Evolutionary conservation across 2,113 vertebrate species (phyloP).

Genomic region (Platysternon megacephalum): DNA sequence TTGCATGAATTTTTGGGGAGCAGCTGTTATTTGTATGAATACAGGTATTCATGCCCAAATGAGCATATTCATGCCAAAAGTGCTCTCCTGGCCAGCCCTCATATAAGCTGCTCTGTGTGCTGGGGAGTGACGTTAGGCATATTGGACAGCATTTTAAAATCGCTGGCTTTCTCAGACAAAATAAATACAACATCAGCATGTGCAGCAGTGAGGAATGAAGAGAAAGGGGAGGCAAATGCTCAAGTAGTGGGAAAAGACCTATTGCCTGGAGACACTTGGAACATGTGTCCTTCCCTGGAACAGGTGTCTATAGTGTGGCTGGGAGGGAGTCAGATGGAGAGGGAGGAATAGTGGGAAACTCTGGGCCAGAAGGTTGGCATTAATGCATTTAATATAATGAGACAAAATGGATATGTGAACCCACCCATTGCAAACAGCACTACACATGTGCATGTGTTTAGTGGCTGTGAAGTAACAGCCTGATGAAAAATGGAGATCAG

Average conservation of each 20-base stretch:
- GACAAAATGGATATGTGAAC: neutral
- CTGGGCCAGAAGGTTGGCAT: neutral
- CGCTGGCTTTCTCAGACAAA: neutral
- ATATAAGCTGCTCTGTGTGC: neutral
- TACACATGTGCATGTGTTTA: slow-evolving; percentile 33
- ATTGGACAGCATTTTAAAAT: neutral
- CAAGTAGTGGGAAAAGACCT: neutral
- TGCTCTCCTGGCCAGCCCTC: neutral
- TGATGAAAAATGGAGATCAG: slow-evolving; percentile 58
- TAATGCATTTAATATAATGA: neutral
- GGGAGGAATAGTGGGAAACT: neutral
- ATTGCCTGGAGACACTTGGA: neutral
- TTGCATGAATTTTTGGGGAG: neutral
- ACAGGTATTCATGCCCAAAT: neutral
- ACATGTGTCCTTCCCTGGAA: neutral
- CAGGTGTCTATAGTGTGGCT: neutral
- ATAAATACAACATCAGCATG: accelerated
- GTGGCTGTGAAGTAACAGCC: slow-evolving; percentile 36
- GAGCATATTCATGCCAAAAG: neutral
- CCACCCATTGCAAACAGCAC: neutral
- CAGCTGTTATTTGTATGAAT: neutral
- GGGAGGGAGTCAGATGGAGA: neutral
- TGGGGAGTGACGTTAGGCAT: neutral
- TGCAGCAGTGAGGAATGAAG: neutral
- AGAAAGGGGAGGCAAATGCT: neutral